Conservation (phyloP, 2,113 vertebrate species). For the Protobothrops flavoviridis region DNA sequence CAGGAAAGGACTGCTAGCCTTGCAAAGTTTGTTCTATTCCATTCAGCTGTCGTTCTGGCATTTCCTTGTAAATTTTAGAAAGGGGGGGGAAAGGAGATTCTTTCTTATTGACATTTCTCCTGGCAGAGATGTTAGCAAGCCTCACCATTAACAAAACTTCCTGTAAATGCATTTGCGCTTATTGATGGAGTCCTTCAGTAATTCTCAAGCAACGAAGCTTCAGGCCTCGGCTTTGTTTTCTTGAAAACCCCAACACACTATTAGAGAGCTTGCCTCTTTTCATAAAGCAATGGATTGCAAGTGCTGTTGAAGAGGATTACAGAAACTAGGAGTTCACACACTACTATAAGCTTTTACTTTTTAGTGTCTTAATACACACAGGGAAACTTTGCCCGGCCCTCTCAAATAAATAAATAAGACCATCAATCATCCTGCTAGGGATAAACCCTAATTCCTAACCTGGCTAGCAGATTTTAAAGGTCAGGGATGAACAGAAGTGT, state of each 20-base stretch:
- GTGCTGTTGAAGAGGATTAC: constrained; percentile 59
- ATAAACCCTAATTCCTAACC: constrained; percentile 64
- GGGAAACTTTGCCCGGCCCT: background rate
- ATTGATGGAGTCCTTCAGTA: constrained; percentile 20
- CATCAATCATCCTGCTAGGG: constrained; percentile 61
- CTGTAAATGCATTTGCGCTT: constrained; percentile 29
- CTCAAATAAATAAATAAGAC: background rate
- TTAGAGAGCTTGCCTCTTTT: constrained; percentile 49
- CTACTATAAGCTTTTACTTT: constrained; percentile 61
- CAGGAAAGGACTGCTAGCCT: background rate
- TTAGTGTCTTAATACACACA: constrained; percentile 40
- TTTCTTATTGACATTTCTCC: background rate
- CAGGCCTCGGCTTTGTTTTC: constrained; percentile 46
- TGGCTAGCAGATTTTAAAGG: constrained; percentile 66
- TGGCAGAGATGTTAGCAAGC: background rate
- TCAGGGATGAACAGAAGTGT: constrained; percentile 61
- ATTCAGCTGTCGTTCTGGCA: background rate
- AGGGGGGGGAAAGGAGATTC: background rate
- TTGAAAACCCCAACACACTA: constrained; percentile 24
- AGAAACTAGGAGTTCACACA: constrained; percentile 55
- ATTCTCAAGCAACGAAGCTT: constrained; percentile 14
- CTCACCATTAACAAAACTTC: constrained; percentile 35
- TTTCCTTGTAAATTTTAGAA: constrained; percentile 18
- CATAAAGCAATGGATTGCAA: constrained; percentile 61
- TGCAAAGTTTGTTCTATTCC: background rate